Base-by-base conservation (phyloP, 2,113 vertebrate genomes). In the Platysteira castanea region DNA sequence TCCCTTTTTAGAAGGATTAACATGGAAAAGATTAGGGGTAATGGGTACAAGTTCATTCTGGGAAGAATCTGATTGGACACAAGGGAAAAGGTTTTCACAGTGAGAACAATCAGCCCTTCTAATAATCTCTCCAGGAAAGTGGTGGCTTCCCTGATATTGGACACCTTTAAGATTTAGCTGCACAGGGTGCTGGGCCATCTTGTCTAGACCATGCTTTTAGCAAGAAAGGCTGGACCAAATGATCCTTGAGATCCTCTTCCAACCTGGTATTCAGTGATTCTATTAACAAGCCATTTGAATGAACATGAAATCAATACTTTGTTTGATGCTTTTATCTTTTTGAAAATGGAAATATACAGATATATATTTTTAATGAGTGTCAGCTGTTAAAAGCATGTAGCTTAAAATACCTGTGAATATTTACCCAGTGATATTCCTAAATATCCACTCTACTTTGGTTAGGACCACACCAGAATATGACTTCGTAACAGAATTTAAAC, bases 361-460 rank as follows among this genome's bases (percentile, higher is more conserved):
- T 50, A 33, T 4, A 31, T 26, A 26, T 53, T 47, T 15, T 39
- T 30, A 61, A 70, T 42, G 18, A 56, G 3, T 17, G 8, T 54
- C 33, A 39, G 35, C 28, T 67, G 8, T 61, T 89, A 53, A 37
- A 91, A 39, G 15, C 0, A 0, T 37, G 6, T 41, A 7, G 84
- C 31, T 83, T 71, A 82, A 89, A 88, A 59, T 79, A 75, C 12
- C 24, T 83, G 11, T 5, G 3, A 63, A 59, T 6, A 46, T 79
- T 92, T 90, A 46, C 9, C 3, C 13, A 13, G 28, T 61, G 30
- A 35, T 61, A 60, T 56, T 71, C 15, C 26, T 54, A 68, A 83
- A 63, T 64, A 76, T 42, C 4, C 42, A 59, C 17, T 44, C 37
- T 70, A 6, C 6, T 85, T 81, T 47, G 27, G 4, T 65, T 75